phyloP scores from a whole-genome alignment of 2,797 vertebrate species.

The Podargus strigoides region DNA sequence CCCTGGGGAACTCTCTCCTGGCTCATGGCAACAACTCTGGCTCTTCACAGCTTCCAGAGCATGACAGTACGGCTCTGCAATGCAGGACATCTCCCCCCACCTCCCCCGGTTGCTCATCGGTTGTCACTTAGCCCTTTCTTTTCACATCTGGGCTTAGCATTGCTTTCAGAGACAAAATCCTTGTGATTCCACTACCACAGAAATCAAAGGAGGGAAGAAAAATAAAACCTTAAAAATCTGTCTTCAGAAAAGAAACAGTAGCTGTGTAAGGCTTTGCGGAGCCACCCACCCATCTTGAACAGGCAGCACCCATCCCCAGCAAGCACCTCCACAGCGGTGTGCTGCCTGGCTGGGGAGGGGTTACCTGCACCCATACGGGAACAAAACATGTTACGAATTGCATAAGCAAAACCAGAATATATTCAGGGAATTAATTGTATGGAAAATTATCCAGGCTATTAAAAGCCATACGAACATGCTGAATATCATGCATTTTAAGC shows the following conservation, averaged over 20 bases:
- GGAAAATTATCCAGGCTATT: constrained; percentile 68
- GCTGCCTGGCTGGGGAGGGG: neutral
- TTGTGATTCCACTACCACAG: neutral
- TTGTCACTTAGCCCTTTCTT: neutral
- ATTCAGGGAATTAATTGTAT: constrained; percentile 62
- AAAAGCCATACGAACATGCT: constrained; percentile 47
- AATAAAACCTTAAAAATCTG: neutral
- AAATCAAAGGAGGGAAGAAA: neutral
- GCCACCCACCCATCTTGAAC: neutral
- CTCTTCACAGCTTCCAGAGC: neutral
- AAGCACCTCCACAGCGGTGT: fast-evolving
- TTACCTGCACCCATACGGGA: neutral
- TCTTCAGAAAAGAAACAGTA: neutral
- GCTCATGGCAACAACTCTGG: neutral
- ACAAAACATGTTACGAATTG: neutral
- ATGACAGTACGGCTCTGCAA: neutral
- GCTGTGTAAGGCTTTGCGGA: neutral
- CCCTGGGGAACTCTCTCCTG: neutral
- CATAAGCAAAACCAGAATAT: constrained; percentile 23
- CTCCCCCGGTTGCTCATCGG: neutral
- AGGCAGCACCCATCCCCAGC: fast-evolving
- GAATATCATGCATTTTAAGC: constrained; percentile 61
- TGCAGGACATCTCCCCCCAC: neutral
- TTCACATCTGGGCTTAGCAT: neutral
- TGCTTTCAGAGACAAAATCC: constrained; percentile 18